Base-by-base conservation (phyloP, 2,113 vertebrate species). In the Acrocephalus arundinaceus region DNA sequence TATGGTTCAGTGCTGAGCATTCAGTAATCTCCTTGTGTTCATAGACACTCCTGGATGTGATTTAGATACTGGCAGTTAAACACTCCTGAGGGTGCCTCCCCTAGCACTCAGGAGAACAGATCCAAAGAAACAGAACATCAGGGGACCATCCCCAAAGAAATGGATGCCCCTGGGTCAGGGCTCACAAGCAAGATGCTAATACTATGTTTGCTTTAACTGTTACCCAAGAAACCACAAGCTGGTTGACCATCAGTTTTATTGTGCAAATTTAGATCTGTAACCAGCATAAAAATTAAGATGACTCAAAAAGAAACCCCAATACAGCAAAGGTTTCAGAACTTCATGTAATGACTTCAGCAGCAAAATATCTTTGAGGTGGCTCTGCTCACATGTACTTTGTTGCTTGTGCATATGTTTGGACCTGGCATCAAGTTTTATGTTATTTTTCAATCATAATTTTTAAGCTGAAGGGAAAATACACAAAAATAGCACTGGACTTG, bases 111-210 rank as follows among this genome's bases (percentile, higher is more conserved):
- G 16, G 22, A 25, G 22, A 73, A 39, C 41, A 73, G n/a, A 33
- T 48, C 41, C 28, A 73, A 73, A 55, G 22, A 55, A 46, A 63
- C 2, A 65, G 49, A 54, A 22, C 8, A 9, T 27, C 14, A 33
- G 14, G 12, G 27, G 4, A 55, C 6, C 41, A 31, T 9, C 3
- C 14, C 11, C 30, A 70, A 30, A 54, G 15, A 61, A 65, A 72
- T 1, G 5, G 39, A 45, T 8, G 3, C 4, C 11, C 3, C 0
- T 31, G 21, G 16, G 33, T 10, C 0, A 1, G 78, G 24, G 30
- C 4, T 75, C 10, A 78, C 9, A 63, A 63, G 37, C 16, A n/a
- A 80, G 25, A 54, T 55, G 2, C 8, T 2, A 2, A 85, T 9
- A 31, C 11, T 28, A 11, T 1, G 4, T 28, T 76, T 54, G 2